Base-by-base conservation (phyloP, 2,797 vertebrate species). In the Dryobates pubescens region DNA sequence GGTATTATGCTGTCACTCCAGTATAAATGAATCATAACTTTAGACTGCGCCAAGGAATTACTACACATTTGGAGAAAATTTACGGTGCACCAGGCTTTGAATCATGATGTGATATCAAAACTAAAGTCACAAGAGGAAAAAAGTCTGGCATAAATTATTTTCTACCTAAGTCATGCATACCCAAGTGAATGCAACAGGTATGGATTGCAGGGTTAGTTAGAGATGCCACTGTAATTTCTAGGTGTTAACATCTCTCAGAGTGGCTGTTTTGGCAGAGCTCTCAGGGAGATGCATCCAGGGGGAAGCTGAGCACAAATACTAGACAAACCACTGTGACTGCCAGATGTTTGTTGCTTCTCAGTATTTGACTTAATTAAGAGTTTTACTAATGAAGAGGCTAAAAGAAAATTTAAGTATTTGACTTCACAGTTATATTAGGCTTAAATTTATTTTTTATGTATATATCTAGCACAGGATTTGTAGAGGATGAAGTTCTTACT, bases 1-100 rank as follows among this genome's bases (percentile, higher is more conserved):
- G 98, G 98, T 99, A 99, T 99, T 99, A 99, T 99, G 98, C 98
- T 99, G 99, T 99, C 99, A 99, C 98, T 99, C 99, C 97, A 96
- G 97, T 99, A 98, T 99, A 99, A 99, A 99, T 99, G 99, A 99
- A 99, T 99, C 99, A 99, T 99, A 99, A 99, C 99, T 99, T 99
- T 98, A 98, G 98, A 98, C 98, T 98, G 98, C 98, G 96, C 98
- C 98, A 98, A 98, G 98, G 98, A 99, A 99, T 99, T 99, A 99
- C 99, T 98, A 98, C 98, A 98, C 98, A 98, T 99, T 99, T 99
- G 98, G 98, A 98, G 98, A 98, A 99, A 99, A 99, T 98, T 98
- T 98, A 99, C 98, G 98, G 98, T 98, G 98, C 98, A 97, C 98
- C 97, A 97, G 98, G 98, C 98, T 98, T 98, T 99, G 98, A 99